Evolutionary conservation across 2,113 vertebrate species (phyloP), one percentile per base, ranked within the genome.

Genomic region (Oryzias javanicus): DNA sequence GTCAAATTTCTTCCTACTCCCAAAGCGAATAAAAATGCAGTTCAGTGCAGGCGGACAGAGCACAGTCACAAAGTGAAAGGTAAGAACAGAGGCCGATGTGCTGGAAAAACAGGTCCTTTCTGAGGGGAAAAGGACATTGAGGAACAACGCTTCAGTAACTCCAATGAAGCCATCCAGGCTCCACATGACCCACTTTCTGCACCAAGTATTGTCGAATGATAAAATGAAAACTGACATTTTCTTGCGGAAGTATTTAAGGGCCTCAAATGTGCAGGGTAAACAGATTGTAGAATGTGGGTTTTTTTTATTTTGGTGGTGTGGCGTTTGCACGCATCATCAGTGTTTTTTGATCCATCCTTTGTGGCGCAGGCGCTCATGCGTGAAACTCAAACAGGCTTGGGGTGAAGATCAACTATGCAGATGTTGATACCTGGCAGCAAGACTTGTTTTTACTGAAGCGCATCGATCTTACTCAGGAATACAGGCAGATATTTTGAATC

Each of bases 161-260:
- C 71, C 46, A 70, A 70, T 76, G 20, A 81, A 74, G 68, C 63
- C 60, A 54, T 70, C 69, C 56, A 46, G 67, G 44, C 61, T 67
- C 50, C 48, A 53, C 46, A 62, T 82, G 83, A 86, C 83, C 84
- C 77, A 82, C 29, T 80, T 89, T 84, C 60, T 14, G 1, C 40
- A 14, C n/a, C 67, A 50, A 56, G 19, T 45, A 51, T 51, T 55
- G 52, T 46, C 42, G 47, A 69, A 66, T 3, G 55, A 70, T 70
- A 51, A 71, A 67, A 79, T 54, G 42, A 44, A 79, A 78, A 49
- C 52, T 61, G 67, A 82, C 69, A 41, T 66, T 27, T 14, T 55
- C 48, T 64, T 66, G 20, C 29, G 1, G 29, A 58, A 59, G 55
- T 69, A 50, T 74, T 60, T 54, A 66, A 63, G 56, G 40, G 42